Evolutionary conservation across 2,888 invertebrate species (phyloP).

Genomic region (Phlogophora meticulosa): DNA sequence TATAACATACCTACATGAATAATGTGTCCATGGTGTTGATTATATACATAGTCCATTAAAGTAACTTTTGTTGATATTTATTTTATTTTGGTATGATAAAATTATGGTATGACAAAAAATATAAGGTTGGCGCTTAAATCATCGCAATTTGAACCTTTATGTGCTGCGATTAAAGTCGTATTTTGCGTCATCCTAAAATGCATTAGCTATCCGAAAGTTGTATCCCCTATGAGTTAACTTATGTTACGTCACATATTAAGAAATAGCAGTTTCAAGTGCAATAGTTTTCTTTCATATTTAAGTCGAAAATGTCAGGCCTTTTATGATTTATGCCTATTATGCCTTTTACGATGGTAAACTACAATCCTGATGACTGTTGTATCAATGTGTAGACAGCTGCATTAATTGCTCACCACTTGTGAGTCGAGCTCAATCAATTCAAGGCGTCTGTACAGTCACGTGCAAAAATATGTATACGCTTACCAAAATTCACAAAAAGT

Average conservation of each 20-base stretch:
- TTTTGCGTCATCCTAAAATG: constrained; percentile 6
- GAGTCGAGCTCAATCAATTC: constrained; percentile 1
- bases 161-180: not conserved
- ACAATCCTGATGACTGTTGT: constrained; percentile 24
- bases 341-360: constrained; percentile 16
- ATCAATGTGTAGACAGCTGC: constrained; percentile 6
- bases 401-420: not conserved
- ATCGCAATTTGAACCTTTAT: not conserved
- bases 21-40: not conserved
- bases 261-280: not conserved
- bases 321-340: too few species aligned
- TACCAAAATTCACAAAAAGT: not conserved
- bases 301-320: constrained; percentile 34
- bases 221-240: constrained; percentile 4
- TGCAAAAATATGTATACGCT: constrained; percentile 23
- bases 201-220: not conserved
- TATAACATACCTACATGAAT: not conserved
- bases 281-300: constrained; percentile 8
- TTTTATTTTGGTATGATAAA: not conserved
- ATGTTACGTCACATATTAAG: too few species aligned
- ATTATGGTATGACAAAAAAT: not conserved
- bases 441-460: not conserved
- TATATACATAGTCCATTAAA: not conserved
- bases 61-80: not conserved
- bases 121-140: not conserved